Evolutionary conservation across 2,797 vertebrate genomes (phyloP).

Genomic region (Dryobates pubescens): DNA sequence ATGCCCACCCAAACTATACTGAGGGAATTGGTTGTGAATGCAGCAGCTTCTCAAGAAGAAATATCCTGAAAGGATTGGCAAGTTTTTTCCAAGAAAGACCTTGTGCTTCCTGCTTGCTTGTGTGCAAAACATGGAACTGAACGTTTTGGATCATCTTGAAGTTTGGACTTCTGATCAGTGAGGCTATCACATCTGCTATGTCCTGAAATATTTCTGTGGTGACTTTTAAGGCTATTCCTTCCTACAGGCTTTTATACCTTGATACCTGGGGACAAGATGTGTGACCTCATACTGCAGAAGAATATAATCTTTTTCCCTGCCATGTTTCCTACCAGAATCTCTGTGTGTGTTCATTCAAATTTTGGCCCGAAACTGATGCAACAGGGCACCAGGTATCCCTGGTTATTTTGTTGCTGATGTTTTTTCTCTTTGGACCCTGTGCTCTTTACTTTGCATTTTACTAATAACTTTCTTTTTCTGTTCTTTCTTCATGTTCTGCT

Average conservation of each 20-base stretch:
- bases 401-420: background rate
- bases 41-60: background rate
- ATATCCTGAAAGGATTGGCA: background rate
- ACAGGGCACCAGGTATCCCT: rapidly evolving
- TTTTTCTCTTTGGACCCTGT: background rate
- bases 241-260: background rate
- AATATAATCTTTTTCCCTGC: background rate
- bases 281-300: background rate
- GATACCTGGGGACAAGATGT: background rate
- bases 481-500: background rate
- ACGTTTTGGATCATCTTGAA: background rate
- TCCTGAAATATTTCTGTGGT: background rate
- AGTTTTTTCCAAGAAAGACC: background rate
- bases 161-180: background rate
- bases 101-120: background rate
- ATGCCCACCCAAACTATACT: background rate
- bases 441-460: background rate
- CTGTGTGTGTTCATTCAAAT: background rate
- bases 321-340: background rate
- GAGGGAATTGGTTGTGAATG: background rate
- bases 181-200: background rate
- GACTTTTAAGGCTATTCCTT: background rate
- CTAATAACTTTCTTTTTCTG: background rate
- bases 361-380: background rate
- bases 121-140: background rate